Percentiles rank a stretch among this genome's conserved stretches.
phyloP scores from a whole-genome alignment of 2,113 vertebrate genomes.

The Poeciliopsis turrubarensis region DNA sequence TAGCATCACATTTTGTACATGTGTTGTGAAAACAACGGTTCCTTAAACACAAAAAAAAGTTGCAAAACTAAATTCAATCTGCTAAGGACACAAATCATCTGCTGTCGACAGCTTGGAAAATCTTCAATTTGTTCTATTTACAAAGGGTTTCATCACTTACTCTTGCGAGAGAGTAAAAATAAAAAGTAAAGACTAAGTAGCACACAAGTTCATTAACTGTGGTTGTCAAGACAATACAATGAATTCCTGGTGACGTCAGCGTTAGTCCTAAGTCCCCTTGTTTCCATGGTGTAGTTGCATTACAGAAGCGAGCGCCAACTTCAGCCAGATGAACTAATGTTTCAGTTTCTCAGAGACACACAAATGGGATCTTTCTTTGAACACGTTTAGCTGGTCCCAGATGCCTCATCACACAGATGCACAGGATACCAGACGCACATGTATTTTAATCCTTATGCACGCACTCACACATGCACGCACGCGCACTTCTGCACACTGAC shows the following conservation, averaged over 20 bases:
- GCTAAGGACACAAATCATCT: background rate
- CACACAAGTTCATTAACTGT: conserved; percentile 61
- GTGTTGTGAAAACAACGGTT: background rate
- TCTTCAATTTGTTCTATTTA: conserved; percentile 12
- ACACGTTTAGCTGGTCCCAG: conserved; percentile 11
- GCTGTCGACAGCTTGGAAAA: background rate
- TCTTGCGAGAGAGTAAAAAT: conserved; percentile 18
- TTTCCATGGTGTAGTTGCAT: conserved; percentile 72
- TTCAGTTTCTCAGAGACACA: conserved; percentile 37
- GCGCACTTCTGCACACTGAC: conserved; percentile 1
- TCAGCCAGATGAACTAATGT: conserved; percentile 54
- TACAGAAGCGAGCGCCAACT: conserved; percentile 54
- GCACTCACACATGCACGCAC: conserved; percentile 7
- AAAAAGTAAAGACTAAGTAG: conserved; percentile 25
- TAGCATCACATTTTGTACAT: background rate
- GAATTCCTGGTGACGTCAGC: conserved; percentile 67
- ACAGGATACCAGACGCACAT: conserved; percentile 24
- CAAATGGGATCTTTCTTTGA: conserved; percentile 41
- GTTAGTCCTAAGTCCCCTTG: conserved; percentile 45
- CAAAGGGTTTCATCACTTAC: conserved; percentile 11
- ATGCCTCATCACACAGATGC: conserved; percentile 28
- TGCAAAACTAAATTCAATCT: background rate
- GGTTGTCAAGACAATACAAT: conserved; percentile 72
- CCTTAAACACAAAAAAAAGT: conserved; percentile 16
- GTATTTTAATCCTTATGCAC: conserved; percentile 15